phyloP scores from a whole-genome alignment of 2,113 vertebrate species.

The Lagopus leucura region DNA sequence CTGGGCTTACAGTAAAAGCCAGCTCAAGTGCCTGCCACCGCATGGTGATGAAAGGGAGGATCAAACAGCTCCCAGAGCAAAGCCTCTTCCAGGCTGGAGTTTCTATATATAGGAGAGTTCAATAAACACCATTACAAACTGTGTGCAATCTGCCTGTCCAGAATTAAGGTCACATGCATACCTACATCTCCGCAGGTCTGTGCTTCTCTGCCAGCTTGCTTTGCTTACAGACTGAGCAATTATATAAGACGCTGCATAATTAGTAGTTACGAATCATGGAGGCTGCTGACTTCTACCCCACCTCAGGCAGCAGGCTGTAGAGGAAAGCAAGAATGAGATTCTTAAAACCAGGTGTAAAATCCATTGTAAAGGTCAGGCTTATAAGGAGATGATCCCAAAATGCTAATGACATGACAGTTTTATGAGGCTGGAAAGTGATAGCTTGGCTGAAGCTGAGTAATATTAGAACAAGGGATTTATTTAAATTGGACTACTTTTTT shows the following conservation, averaged over 20 bases:
- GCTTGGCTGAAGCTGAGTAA: conserved; percentile 54
- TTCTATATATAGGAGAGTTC: conserved; percentile 78
- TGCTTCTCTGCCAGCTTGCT: rapidly evolving
- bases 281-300: not conserved
- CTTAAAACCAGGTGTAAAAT: conserved; percentile 58
- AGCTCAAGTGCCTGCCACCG: conserved; percentile 55
- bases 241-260: not conserved
- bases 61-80: conserved; percentile 60
- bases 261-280: not conserved
- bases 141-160: not conserved
- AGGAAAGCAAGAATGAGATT: conserved; percentile 33
- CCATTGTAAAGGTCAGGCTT: conserved; percentile 70
- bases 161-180: conserved; percentile 23
- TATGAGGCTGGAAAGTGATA: conserved; percentile 64
- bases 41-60: conserved; percentile 56
- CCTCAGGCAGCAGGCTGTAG: not conserved
- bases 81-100: conserved; percentile 41
- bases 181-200: not conserved
- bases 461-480: conserved; percentile 54
- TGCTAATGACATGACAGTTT: conserved; percentile 65
- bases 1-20: conserved; percentile 14
- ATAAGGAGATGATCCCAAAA: conserved; percentile 61
- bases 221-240: not conserved
- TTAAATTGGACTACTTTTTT: conserved; percentile 15
- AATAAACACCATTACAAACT: conserved; percentile 69